phyloP scores from a whole-genome alignment of 1,140 invertebrate genomes.

The Drosophila nannoptera region DNA sequence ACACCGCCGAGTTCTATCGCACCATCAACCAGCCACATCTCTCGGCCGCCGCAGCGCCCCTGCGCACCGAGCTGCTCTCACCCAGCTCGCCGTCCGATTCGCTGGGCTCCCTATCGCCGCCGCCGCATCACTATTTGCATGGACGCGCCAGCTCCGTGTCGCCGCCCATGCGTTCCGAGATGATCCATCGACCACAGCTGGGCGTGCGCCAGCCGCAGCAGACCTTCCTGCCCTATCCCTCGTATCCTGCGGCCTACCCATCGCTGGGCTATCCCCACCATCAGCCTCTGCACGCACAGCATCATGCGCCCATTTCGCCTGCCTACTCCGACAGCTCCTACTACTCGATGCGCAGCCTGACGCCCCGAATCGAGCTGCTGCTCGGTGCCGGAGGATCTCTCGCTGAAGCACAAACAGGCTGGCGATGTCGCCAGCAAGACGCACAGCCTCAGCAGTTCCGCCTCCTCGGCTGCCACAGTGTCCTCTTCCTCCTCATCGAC shows the following conservation, averaged over 20 bases:
- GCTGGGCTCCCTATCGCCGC: slow-evolving; percentile 72
- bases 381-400: slow-evolving; percentile 75
- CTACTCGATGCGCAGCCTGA: slow-evolving; percentile 76
- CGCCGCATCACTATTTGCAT: slow-evolving; percentile 74
- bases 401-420: slow-evolving; percentile 58
- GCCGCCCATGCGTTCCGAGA: slow-evolving; percentile 74
- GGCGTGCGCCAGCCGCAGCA: slow-evolving; percentile 57
- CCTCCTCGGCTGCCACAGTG: slow-evolving; percentile 43
- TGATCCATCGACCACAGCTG: slow-evolving; percentile 67
- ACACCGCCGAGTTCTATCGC: slow-evolving; percentile 76
- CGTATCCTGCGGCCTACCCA: slow-evolving; percentile 33
- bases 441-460: slow-evolving; percentile 58
- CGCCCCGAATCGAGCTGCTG: slow-evolving; percentile 74
- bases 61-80: slow-evolving; percentile 65
- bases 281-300: slow-evolving; percentile 40
- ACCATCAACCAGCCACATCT: slow-evolving; percentile 73
- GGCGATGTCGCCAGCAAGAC: slow-evolving; percentile 61
- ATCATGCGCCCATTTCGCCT: slow-evolving; percentile 74
- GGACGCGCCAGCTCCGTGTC: slow-evolving; percentile 75
- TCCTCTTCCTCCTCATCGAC: slow-evolving; percentile 14
- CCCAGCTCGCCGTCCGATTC: slow-evolving; percentile 76
- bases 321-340: slow-evolving; percentile 76
- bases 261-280: slow-evolving; percentile 42
- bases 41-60: slow-evolving; percentile 52
- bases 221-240: slow-evolving; percentile 70